These are phyloP conservation scores for Trachythela sp. DNA, from an alignment of 64 coral and sea anemone species.

Conservation along the genomic window DNA sequence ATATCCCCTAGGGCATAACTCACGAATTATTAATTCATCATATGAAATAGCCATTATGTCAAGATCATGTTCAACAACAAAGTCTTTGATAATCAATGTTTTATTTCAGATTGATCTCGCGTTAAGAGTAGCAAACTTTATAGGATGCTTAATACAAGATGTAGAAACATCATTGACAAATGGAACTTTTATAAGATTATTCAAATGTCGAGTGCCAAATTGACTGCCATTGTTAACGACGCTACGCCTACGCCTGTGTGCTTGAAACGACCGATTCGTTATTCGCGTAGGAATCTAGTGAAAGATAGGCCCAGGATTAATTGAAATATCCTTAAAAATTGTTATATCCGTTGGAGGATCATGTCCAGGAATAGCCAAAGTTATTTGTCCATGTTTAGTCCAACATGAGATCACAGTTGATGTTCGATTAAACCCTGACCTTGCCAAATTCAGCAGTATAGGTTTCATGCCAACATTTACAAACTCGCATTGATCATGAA, in stretches of 20 bases:
- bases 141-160: not conserved
- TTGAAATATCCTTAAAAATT: too few species aligned
- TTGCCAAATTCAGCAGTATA: too few species aligned
- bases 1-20: not conserved
- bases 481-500: too few species aligned
- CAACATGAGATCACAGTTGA: too few species aligned
- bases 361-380: too few species aligned
- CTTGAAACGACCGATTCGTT: not conserved
- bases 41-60: conserved; percentile 34
- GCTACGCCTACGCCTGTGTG: not conserved
- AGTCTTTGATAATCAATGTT: conserved; percentile 41
- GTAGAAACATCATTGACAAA: not conserved
- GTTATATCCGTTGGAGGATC: too few species aligned
- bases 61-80: conserved; percentile 42
- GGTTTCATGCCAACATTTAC: too few species aligned
- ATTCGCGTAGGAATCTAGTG: not conserved
- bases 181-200: conserved; percentile 11
- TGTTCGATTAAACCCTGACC: too few species aligned
- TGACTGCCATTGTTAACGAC: not conserved
- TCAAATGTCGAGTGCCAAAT: not conserved
- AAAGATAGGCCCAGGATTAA: not conserved
- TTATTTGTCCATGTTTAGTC: too few species aligned
- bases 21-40: not conserved
- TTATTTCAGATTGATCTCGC: conserved; percentile 41
- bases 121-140: conserved; percentile 27